Evolutionary conservation across 2,888 invertebrate genomes (phyloP).

Genomic region (Ceramica pisi): DNA sequence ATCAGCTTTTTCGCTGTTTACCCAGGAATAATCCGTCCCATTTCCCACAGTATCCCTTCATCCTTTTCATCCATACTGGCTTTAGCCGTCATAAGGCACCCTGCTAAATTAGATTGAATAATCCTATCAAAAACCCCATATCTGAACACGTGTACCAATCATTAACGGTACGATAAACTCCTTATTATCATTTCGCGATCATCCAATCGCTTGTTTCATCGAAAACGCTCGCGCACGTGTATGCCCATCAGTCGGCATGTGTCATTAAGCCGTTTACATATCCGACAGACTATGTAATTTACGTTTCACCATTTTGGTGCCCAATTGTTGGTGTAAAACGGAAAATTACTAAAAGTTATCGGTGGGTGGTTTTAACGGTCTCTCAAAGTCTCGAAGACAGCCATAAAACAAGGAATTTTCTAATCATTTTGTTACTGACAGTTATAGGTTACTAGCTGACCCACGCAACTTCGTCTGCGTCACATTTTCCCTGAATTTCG

Average conservation of each 20-base stretch:
- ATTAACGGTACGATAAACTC: slow-evolving; percentile 19
- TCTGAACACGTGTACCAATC: slow-evolving; percentile 26
- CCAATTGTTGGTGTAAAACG: slow-evolving; percentile 38
- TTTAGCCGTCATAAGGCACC: neutral
- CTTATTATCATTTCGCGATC: slow-evolving; percentile 44
- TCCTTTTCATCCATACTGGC: neutral
- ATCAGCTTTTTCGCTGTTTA: neutral
- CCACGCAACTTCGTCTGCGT: too few species aligned
- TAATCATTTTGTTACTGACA: slow-evolving; percentile 21
- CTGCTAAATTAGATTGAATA: slow-evolving; percentile 8
- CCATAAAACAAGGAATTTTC: slow-evolving; percentile 46
- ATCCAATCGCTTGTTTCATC: slow-evolving; percentile 47
- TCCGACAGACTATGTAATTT: slow-evolving; percentile 29
- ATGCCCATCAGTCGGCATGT: slow-evolving; percentile 65
- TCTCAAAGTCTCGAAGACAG: slow-evolving; percentile 1
- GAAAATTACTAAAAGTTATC: slow-evolving; percentile 39
- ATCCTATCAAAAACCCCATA: slow-evolving; percentile 11
- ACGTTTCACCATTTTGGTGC: slow-evolving; percentile 20
- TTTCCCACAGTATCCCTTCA: neutral
- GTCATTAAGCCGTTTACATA: slow-evolving; percentile 60
- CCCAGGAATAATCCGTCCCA: neutral
- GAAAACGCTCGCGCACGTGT: slow-evolving; percentile 63
- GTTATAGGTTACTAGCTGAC: too few species aligned
- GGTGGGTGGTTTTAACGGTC: slow-evolving; percentile 31
- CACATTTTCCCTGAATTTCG: too few species aligned